Conservation (phyloP, 2,888 invertebrate species). For the Lysandra coridon region DNA sequence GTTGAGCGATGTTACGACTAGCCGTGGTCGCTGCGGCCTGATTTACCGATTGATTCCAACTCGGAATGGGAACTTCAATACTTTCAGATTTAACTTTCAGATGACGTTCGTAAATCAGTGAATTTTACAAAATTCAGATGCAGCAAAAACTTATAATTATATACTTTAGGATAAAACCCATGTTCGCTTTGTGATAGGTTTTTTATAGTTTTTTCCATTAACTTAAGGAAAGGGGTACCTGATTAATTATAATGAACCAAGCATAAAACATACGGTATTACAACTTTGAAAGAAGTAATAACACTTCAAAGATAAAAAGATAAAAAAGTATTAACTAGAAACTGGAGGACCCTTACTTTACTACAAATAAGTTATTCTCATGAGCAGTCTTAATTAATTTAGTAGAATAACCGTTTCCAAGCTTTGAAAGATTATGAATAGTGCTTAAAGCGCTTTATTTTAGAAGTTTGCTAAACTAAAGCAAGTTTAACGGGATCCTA, state of each 20-base stretch:
- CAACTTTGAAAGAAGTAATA: no score
- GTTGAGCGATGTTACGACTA: conserved; percentile 2
- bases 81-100: neutral
- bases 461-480: conserved; percentile 19
- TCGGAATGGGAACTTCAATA: neutral
- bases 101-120: neutral
- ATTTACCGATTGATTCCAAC: neutral
- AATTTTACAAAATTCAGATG: neutral
- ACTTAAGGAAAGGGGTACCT: no score
- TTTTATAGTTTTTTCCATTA: no score
- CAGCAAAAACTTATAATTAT: no score
- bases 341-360: neutral
- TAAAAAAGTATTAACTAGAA: neutral
- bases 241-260: no score
- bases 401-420: neutral
- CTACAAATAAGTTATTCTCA: neutral
- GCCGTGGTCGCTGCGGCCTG: neutral
- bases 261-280: no score
- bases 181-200: no score
- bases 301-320: no score
- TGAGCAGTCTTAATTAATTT: conserved; percentile 3
- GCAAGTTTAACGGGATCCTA: conserved; percentile 20
- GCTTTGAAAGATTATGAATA: conserved; percentile 16
- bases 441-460: conserved; percentile 20
- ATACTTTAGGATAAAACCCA: no score